Percentiles rank a stretch among this genome's conserved stretches.
Evolutionary conservation across 1,140 invertebrate species (phyloP).

Genomic region (Drosophila repletoides): DNA sequence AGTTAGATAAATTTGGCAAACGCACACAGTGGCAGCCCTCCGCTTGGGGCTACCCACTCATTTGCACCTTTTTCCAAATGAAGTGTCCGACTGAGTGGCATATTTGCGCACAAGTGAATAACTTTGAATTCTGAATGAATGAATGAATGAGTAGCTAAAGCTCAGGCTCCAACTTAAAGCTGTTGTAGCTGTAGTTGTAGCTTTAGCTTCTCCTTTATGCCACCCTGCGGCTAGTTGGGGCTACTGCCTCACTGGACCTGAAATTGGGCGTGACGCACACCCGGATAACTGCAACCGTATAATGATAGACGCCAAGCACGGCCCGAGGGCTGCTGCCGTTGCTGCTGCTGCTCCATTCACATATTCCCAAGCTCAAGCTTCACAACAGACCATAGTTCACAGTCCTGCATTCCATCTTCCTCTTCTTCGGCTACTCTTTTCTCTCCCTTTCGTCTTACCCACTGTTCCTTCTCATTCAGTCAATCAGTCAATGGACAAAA

Average conservation of each 20-base stretch:
- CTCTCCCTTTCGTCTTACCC: not conserved
- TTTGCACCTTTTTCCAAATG: conserved; percentile 28
- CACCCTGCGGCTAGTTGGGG: conserved; percentile 34
- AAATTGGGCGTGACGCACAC: conserved; percentile 46
- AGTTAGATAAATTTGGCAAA: conserved; percentile 52
- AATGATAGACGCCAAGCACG: conserved; percentile 71
- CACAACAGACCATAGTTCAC: conserved; percentile 7
- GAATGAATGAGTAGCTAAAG: not conserved
- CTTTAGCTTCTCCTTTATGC: not conserved
- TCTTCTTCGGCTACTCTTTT: not conserved
- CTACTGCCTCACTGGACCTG: conserved; percentile 2
- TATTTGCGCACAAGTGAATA: conserved; percentile 49
- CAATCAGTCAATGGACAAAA: conserved; percentile 65
- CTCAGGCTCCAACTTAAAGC: not conserved
- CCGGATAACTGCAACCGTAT: conserved; percentile 77
- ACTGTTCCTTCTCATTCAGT: conserved; percentile 37
- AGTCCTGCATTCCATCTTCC: conserved; percentile 4
- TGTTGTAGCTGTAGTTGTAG: not conserved
- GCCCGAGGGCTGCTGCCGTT: conserved; percentile 46
- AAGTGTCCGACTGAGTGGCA: conserved; percentile 44
- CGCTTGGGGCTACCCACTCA: conserved; percentile 8
- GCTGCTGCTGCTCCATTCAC: not conserved
- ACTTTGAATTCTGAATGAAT: conserved; percentile 44
- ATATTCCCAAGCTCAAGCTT: not conserved
- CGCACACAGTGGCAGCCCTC: conserved; percentile 26